Evolutionary conservation across 1,140 invertebrate species (phyloP), one percentile per base, ranked within the genome.

Genomic region (Drosophila kikkawai): DNA sequence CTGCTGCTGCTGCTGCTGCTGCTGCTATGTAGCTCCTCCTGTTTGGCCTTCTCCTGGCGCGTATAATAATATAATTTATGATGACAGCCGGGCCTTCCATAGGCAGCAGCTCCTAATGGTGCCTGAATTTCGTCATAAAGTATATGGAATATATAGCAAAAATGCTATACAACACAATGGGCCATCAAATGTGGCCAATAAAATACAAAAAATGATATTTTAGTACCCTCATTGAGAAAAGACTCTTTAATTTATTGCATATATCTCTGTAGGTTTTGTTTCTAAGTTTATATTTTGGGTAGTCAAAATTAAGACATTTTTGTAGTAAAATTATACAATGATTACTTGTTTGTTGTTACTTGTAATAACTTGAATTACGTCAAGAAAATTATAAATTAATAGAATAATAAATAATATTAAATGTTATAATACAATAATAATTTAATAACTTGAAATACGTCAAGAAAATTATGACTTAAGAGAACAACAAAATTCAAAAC

Each of bases 41-140:
- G 39, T 41, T 32, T 22, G 9, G 9, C n/a, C 4, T 4, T 9
- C 32, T 19, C 34, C 51, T 15, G 51, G 6, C 44, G 17, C 17
- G 34, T 29, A 29, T 41, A 53, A 73, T 73, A 39, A 50, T 36
- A 29, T 47, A 53, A 73, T 73, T 60, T 60, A 73, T 73, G 56
- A 45, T n/a, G 63, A 29, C 65, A 39, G 59, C 37, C 17, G 37
- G 34, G 7, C 17, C 59, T 6, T 29, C 13, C 3, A 17, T n/a
- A 4, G 61, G 12, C 57, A 32, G 22, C 22, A 22, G 17, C 39
- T 26, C 19, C 41, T 15, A 37, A 66, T 47, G n/a, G 15, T 66
- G 26, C 11, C 44, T 12, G 12, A 67, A 22, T 22, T n/a, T 22
- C 11, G 5, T 17, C 34, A 41, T 47, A 39, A 48, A 53, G 32